A percentile compares a stretch with the other conserved stretches of the same genome.
These are phyloP conservation scores for Bradypus variegatus DNA, from an alignment of 2,797 vertebrate genomes.

Conservation along the genomic window DNA sequence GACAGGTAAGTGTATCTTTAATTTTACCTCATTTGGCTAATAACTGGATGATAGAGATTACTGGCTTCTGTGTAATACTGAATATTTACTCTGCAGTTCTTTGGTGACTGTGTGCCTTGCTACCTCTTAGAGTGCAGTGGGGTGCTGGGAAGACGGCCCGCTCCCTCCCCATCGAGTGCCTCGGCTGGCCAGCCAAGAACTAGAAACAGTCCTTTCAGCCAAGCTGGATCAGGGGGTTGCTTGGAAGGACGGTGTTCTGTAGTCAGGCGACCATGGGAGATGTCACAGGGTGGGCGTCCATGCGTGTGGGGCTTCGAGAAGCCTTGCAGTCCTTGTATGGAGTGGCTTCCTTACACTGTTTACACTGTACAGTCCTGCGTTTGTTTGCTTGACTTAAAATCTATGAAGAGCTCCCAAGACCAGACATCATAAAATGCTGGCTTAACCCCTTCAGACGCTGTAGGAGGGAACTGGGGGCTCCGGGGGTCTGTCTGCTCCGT, in stretches of 20 bases:
- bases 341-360: neutral
- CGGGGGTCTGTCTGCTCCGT: accelerated
- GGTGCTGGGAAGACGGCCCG: no score
- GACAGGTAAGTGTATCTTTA: constrained; percentile 82
- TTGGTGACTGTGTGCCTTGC: neutral
- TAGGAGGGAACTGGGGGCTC: neutral
- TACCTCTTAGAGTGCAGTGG: neutral
- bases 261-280: neutral
- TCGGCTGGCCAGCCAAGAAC: neutral
- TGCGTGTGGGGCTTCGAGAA: neutral
- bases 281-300: neutral
- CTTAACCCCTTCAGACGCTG: neutral
- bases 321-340: neutral
- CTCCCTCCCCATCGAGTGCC: no score
- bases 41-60: accelerated
- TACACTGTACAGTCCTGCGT: no score
- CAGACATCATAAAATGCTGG: neutral
- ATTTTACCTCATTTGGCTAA: neutral
- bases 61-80: neutral
- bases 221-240: neutral
- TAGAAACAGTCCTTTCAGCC: no score
- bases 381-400: neutral
- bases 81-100: neutral
- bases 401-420: neutral
- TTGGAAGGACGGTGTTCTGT: neutral